Base-by-base conservation (phyloP, 1,140 invertebrate species). In the Bombus impatiens region DNA sequence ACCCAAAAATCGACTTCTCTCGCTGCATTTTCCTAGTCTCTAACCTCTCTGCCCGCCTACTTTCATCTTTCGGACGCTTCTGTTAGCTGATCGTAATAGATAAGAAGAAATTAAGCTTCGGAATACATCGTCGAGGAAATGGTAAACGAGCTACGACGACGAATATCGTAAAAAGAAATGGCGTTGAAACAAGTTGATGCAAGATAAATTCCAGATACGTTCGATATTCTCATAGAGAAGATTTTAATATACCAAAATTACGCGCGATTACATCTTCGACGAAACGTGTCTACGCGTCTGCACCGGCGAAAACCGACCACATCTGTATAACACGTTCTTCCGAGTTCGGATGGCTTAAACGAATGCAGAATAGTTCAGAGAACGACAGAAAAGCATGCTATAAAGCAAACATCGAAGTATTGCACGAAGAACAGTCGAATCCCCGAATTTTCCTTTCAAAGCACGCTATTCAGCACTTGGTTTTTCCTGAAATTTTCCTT, bases 1-100 rank as follows among this genome's bases (percentile, higher is more conserved):
- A 79, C 40, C 79, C 80, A 78, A 91, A 90, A 91, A 87, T 91
- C 82, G 88, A 90, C 89, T 90, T 87, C 28, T 67, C 44, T 68
- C 6, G 18, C 47, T 70, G 84, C 79, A 68, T 75, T n/a, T 70
- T 70, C 47, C 44, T 28, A 62, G 12, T 13, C 47, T 1, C 35
- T 37, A 37, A 0, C n/a, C n/a, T 32, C 15, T 18, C 40, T 25
- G 32, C 1, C 44, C 22, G 25, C 62, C 62, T 22, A 22, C 18
- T 32, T 44, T 28, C 18, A 57, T 53, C 18, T 13, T 25, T 28
- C 2, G 9, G 2, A 25, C 32, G 42, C 22, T 57, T 79, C 65
- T 77, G 76, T 71, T 89, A 82, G 84, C 84, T 71, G 88, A 89
- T 89, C 84, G 70, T 42, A 28, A 40, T 9, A 32, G 88, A 89